Conservation (phyloP, 2,113 vertebrate genomes). For the Panurus biarmicus region DNA sequence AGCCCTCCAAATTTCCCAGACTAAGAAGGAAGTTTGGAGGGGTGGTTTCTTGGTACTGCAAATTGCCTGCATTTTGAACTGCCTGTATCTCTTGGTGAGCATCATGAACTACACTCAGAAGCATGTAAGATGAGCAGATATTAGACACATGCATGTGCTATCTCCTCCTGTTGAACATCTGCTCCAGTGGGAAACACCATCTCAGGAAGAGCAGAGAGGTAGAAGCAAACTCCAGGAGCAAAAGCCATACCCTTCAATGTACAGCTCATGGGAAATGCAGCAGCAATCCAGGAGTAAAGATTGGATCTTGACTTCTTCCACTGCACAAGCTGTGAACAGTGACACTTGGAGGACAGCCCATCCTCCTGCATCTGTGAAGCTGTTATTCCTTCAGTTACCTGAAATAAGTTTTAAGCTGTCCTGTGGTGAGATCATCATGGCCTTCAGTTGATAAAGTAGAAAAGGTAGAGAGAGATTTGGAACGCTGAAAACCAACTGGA, state of each 20-base stretch:
- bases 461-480: background rate
- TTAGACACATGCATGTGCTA: background rate
- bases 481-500: background rate
- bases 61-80: background rate
- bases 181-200: background rate
- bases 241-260: background rate
- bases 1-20: background rate
- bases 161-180: rapidly evolving
- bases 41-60: background rate
- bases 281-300: background rate
- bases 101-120: background rate
- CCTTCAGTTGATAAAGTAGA: background rate
- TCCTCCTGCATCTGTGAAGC: background rate
- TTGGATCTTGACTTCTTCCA: background rate
- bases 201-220: background rate
- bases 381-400: background rate
- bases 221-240: background rate
- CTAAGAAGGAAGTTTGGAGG: background rate
- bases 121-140: background rate
- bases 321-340: background rate
- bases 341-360: background rate
- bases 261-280: background rate
- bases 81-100: background rate
- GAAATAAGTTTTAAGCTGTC: background rate
- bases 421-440: background rate